Evolutionary conservation across 1,140 invertebrate species (phyloP).

Genomic region (Parasteatoda tepidariorum): DNA sequence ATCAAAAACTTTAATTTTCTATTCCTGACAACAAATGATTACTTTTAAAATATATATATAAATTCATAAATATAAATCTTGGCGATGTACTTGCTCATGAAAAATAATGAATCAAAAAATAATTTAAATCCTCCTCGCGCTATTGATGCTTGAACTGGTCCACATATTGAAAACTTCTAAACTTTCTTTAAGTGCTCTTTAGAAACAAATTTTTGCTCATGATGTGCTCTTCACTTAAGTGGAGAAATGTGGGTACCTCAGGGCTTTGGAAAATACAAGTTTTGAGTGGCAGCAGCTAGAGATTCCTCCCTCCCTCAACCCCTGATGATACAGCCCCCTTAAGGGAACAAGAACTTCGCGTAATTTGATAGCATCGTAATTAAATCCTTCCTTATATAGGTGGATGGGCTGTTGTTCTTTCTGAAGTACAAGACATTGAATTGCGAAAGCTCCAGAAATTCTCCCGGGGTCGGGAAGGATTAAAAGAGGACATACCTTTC

Average conservation of each 20-base stretch:
- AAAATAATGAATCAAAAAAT: too few relatives aligned
- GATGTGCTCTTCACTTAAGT: slow-evolving; percentile 14
- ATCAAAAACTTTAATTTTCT: too few relatives aligned
- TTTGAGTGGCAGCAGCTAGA: slow-evolving; percentile 54
- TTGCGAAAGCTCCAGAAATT: slow-evolving; percentile 6
- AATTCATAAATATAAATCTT: too few relatives aligned
- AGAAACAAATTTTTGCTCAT: slow-evolving; percentile 29
- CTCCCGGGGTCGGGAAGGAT: slow-evolving; percentile 5
- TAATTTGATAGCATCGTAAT: slow-evolving; percentile 52
- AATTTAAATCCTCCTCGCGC: too few relatives aligned
- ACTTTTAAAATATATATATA: too few relatives aligned
- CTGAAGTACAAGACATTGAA: neutral
- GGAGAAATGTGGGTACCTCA: slow-evolving; percentile 3
- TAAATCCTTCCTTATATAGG: slow-evolving; percentile 26
- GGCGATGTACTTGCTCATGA: too few relatives aligned
- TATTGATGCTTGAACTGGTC: neutral
- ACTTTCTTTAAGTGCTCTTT: slow-evolving; percentile 12
- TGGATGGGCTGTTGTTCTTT: neutral
- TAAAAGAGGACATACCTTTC: neutral
- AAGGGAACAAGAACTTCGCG: slow-evolving; percentile 29
- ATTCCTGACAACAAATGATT: too few relatives aligned
- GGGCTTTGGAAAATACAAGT: slow-evolving; percentile 33
- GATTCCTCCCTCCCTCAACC: neutral
- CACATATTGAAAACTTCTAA: slow-evolving; percentile 7
- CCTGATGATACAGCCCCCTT: neutral